Evolutionary conservation across 2,888 invertebrate genomes (phyloP).

Genomic region (Latrodectus elegans): DNA sequence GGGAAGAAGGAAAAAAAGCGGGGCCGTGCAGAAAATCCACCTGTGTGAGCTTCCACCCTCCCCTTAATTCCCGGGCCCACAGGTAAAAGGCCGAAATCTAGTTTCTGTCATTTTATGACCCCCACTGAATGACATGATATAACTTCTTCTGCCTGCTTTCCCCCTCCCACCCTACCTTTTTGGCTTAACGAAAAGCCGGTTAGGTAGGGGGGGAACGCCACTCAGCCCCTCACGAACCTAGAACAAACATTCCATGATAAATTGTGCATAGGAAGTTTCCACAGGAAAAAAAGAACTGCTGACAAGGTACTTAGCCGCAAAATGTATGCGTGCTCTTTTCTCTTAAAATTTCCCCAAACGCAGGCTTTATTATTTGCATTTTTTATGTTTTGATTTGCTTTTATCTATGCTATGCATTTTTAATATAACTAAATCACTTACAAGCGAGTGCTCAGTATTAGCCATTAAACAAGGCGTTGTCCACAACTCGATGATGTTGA

Average conservation of each 20-base stretch:
- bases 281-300: too few species aligned
- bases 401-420: too few species aligned
- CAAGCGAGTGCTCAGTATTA: too few species aligned
- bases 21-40: constrained; percentile 37
- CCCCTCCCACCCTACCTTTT: background rate
- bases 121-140: constrained; percentile 51
- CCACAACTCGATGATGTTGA: too few species aligned
- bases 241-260: constrained; percentile 63
- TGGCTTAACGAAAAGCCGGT: background rate
- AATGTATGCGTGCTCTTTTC: too few species aligned
- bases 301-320: too few species aligned
- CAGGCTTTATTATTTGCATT: too few species aligned
- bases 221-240: constrained; percentile 25
- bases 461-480: too few species aligned
- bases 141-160: constrained; percentile 53
- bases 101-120: constrained; percentile 49
- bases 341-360: too few species aligned
- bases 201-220: constrained; percentile 8
- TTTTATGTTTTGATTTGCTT: too few species aligned
- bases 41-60: constrained; percentile 34
- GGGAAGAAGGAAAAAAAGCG: background rate
- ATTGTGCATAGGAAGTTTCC: constrained; percentile 18
- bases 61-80: constrained; percentile 10
- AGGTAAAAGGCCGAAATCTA: constrained; percentile 34
- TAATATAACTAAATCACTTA: too few species aligned